Evolutionary conservation across 2,888 invertebrate genomes (phyloP).

Genomic region (Perizoma affinitatum): DNA sequence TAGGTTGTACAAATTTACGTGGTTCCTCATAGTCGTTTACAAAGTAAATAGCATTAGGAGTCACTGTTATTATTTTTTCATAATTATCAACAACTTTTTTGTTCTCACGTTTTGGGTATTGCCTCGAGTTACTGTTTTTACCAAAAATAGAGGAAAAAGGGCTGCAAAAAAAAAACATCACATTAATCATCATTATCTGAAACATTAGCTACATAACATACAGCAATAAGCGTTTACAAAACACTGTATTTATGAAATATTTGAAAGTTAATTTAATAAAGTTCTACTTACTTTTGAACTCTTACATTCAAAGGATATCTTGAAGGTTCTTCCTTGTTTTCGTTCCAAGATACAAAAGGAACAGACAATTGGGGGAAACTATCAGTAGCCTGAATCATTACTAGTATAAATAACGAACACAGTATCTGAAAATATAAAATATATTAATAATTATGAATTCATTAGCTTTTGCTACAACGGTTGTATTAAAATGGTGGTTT

Average conservation of each 20-base stretch:
- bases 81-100: slow-evolving; percentile 12
- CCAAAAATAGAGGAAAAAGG: slow-evolving; percentile 10
- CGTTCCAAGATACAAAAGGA: slow-evolving; percentile 17
- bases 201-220: not conserved
- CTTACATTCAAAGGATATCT: slow-evolving; percentile 3
- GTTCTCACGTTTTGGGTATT: not conserved
- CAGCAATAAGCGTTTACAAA: no score
- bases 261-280: no score
- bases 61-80: slow-evolving; percentile 22
- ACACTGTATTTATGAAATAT: no score
- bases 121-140: slow-evolving; percentile 8
- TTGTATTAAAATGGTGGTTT: not conserved
- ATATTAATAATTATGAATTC: not conserved
- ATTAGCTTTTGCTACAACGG: not conserved
- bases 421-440: slow-evolving; percentile 17
- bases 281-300: slow-evolving; percentile 19
- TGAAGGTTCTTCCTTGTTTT: slow-evolving; percentile 13
- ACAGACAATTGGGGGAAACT: slow-evolving; percentile 23
- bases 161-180: slow-evolving; percentile 11
- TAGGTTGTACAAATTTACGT: slow-evolving; percentile 1
- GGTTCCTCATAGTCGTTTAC: slow-evolving; percentile 1
- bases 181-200: not conserved
- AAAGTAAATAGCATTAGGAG: slow-evolving; percentile 13
- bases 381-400: slow-evolving; percentile 4
- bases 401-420: slow-evolving; percentile 2